Evolutionary conservation across 2,888 invertebrate species (phyloP).

Genomic region (Diplazon laetatorius): DNA sequence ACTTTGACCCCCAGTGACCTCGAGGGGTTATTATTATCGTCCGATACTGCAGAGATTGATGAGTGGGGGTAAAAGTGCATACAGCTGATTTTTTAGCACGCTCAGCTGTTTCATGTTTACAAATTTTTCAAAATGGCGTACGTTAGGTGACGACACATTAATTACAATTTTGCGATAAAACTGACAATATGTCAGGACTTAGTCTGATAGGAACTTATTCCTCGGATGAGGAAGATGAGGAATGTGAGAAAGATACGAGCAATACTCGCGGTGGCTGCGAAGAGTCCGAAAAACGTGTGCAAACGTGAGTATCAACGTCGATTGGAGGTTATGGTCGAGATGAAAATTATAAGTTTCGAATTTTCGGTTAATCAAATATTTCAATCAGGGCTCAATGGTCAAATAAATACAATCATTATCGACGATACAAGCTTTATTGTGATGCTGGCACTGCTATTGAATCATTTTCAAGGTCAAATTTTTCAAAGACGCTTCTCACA

Average conservation of each 20-base stretch:
- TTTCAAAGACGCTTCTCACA: too few relatives aligned
- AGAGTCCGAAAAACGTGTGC: conserved; percentile 34
- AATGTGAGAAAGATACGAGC: conserved; percentile 57
- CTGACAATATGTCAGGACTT: conserved; percentile 73
- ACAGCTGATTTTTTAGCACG: conserved; percentile 19
- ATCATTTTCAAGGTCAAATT: too few relatives aligned
- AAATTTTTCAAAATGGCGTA: too few relatives aligned
- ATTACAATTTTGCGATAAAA: background rate
- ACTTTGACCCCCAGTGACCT: too few relatives aligned
- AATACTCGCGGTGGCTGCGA: conserved; percentile 27
- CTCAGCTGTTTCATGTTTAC: too few relatives aligned
- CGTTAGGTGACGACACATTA: background rate
- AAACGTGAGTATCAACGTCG: conserved; percentile 48
- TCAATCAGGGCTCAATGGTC: background rate
- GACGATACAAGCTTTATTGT: background rate
- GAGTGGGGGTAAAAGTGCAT: background rate
- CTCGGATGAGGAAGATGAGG: conserved; percentile 75
- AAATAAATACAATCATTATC: background rate
- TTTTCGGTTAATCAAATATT: too few relatives aligned
- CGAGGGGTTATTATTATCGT: too few relatives aligned
- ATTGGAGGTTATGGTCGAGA: conserved; percentile 35
- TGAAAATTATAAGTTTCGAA: too few relatives aligned
- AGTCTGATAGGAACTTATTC: conserved; percentile 75
- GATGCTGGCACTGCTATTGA: background rate
- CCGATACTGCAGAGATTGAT: background rate